Evolutionary conservation across 2,113 vertebrate genomes (phyloP), one percentile per base, ranked within the genome.

Genomic region (Callaeas wilsoni): DNA sequence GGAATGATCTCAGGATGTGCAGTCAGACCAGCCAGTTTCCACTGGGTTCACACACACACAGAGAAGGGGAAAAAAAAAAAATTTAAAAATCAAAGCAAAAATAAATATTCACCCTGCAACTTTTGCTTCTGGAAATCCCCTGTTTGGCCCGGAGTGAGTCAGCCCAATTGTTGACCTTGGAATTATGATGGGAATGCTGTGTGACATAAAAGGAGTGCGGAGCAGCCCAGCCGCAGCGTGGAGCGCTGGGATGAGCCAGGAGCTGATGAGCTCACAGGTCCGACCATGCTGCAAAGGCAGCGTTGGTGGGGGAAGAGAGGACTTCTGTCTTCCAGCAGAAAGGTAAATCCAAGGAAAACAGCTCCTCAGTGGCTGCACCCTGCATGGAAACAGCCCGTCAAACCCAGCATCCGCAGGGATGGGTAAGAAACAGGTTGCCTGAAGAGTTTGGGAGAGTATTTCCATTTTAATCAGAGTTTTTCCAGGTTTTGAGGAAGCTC

Each of bases 121-220:
- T 89, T 84, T 64, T 64, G 35, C 74, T 84, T 68, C 73, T 96
- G 91, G 89, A 93, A 91, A 96, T 55, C 70, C 90, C 84, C 90
- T 0, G 12, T 3, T 83, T 41, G 50, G 37, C 63, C 74, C 39
- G 4, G 23, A 26, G 59, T 59, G 63, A 93, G 49, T 91, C 89
- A 94, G 87, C 19, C 42, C 16, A 47, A 76, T n/a, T 4, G 12
- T 14, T 83, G 89, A 91, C 95, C 89, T 89, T 70, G 87, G 94
- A 96, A 96, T 7, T 68, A 79, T 26, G 82, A 76, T 27, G 84
- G 93, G 92, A 96, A 96, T 89, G 94, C 30, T 2, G 3, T 55
- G 25, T 1, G 75, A 68, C 12, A 35, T 25, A 37, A 64, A 63
- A 82, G 65, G n/a, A 63, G 26, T 0, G 7, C 8, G 9, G 53